Base-by-base conservation (phyloP, 2,888 invertebrate species). In the Amblyteles armatorius region DNA sequence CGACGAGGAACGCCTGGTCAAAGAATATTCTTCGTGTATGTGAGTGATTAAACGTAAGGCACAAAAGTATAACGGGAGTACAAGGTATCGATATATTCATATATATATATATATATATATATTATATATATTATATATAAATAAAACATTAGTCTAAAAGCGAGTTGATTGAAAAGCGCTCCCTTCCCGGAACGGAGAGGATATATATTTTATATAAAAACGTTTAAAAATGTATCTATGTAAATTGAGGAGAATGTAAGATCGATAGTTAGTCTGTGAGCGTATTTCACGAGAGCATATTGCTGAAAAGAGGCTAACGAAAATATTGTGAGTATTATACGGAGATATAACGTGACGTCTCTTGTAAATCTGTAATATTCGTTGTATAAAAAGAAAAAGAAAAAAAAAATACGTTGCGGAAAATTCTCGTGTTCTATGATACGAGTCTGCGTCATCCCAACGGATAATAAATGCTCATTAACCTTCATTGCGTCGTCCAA, bases 41-140 rank as follows among this genome's bases (percentile, higher is more conserved):
- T 22, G 57, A 57, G n/a, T 48, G 63, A 48, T 63, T 48, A 65
- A 29, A 65, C 50, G 50, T 63, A 65, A 76, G 50, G 68, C 68
- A 78, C 78, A 78, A 78, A 60, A 78, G 36, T 26, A 71, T 71
- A 78, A 78, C 68, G 78, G 78, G 60, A 52, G 78, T 78, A 78
- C 78, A 78, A 68, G 78, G 69, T 78, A 78, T 78, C 48, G 68
- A 71, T 76, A 65, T 65, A 50, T 50, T 13, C 19, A 50, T 9
- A 19, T 16, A 50, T 33, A 65, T 65, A 16, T 11, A 57, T 22
- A 57, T 19, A 16, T n/a, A 52, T 22, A 26, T 22, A 50, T 48
- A 50, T 19, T 19, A 33, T 13, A 63, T 22, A 60, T 44, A 9
- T 40, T 13, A 65, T 48, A 36, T 19, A 33, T 13, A 65, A 16